Base-by-base conservation (phyloP, 2,888 invertebrate genomes). In the Saturnia pavonia region DNA sequence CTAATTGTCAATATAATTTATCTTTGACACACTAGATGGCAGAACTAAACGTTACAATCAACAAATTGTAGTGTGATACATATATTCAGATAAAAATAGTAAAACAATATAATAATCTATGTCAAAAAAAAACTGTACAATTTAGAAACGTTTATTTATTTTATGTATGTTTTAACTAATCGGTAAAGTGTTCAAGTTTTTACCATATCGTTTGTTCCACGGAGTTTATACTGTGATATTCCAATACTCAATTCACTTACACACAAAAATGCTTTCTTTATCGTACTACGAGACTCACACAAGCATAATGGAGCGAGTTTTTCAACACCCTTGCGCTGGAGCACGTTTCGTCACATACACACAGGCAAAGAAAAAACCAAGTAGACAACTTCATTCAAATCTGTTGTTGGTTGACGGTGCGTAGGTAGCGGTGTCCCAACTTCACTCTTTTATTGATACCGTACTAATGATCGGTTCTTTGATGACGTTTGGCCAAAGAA, bases 331-430 rank as follows among this genome's bases (percentile, higher is more conserved):
- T 81, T 80, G 83, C 82, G 77, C 75, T 69, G 70, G 80, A 75
- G 81, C 80, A 80, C 75, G 75, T 75, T 73, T 74, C 81, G 80
- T 77, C 82, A 85, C 81, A 83, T 83, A 84, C 72, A 76, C 82
- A 85, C 85, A 81, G 83, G 81, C 67, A 69, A 74, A 80, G 75
- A 82, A 78, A 77, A 83, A 80, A 83, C 80, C 77, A 83, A 81
- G 83, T 83, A 82, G 80, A 82, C 82, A 89, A 92, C 92, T 92
- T 91, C 92, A 91, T 89, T 89, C 87, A 85, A 84, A 82, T 83
- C 85, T 81, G 83, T 82, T 76, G 83, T 82, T 76, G 72, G 80
- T 80, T 80, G 82, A 77, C 80, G 80, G 78, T 78, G 78, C 77
- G 80, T 77, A 75, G 79, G 78, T 78, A 77, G 79, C 78, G 65